Evolutionary conservation across 2,888 invertebrate species (phyloP), one percentile per base, ranked within the genome.

Genomic region (Drosophila affinis): DNA sequence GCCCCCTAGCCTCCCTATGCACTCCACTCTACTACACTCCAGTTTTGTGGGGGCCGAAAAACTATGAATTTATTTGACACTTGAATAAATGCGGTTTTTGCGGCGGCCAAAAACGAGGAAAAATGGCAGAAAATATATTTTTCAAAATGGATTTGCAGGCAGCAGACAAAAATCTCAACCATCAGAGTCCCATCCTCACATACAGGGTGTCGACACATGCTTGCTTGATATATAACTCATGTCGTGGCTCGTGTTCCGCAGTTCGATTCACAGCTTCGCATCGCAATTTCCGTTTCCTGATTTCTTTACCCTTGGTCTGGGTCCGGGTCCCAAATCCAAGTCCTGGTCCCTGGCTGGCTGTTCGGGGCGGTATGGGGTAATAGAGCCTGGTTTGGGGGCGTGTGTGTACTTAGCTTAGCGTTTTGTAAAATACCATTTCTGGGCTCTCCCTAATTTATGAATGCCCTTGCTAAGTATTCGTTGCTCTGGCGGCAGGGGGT

Each of bases 21-120:
- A 9, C 24, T 21, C 21, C 3, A 21, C 21, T 21, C 21, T 3
- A 18, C 24, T 5, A 9, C 32, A 0, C 32, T 51, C 34, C 54
- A 75, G 34, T 4, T 53, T 45, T 45, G 21, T 46, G 32, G 7
- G 64, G 32, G 60, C 53, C 60, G 67, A 73, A 84, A 78, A 79
- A 78, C 77, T 85, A 90, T 88, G 90, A 90, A 90, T 90, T 90
- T 90, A 90, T 90, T 90, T 90, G 91, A 90, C 90, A 90, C 88
- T 90, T 86, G 85, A 87, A 90, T 79, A 90, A 90, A 90, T 88
- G 90, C 80, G 90, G 90, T 90, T 82, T 87, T 85, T 79, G 74
- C 73, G 79, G 76, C 71, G 47, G 58, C 64, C 71, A 71, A 76
- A 76, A 73, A 78, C 82, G 64, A 81, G 77, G 82, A 86, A 88